Base-by-base conservation (phyloP, 2,888 invertebrate species). In the Eristalis tenax region DNA sequence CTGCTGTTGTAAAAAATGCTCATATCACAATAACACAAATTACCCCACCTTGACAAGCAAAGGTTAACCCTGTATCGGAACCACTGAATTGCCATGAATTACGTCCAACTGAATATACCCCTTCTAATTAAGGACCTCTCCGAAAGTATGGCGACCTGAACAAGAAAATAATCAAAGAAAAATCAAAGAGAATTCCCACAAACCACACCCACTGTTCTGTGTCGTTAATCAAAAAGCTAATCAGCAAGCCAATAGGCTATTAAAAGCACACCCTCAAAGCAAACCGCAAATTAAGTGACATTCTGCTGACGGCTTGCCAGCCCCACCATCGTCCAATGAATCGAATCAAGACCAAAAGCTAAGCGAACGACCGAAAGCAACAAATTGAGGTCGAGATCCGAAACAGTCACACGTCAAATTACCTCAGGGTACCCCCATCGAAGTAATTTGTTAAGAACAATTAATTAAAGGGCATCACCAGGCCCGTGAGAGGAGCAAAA, bases 201-300 rank as follows among this genome's bases (percentile, higher is more conserved):
- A 74, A 66, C 26, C 79, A 35, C 69, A 70, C 69, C 65, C 43
- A n/a, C 40, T 13, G 22, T 23, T 83, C 59, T 32, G 59, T 40
- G 66, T 76, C 75, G 79, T 80, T 80, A 76, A 87, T 87, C 76
- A 79, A 80, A 78, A 83, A 69, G 76, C 79, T 83, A 73, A 87
- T 87, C 71, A 79, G 66, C 66, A 82, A 82, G 28, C 69, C 86
- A 86, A 82, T 74, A 82, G 64, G 76, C 73, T 79, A 83, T 78
- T 83, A 73, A 79, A 79, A 78, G 56, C 66, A 79, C 74, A 83
- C 56, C 32, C 71, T 66, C 73, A 57, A 76, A 80, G 66, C 40
- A 66, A 80, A 87, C 82, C 86, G 65, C 78, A 82, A 86, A 75
- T 82, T 71, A 82, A 78, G 74, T 83, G 83, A 71, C 78, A 86